A percentile compares a stretch with the other conserved stretches of the same genome.
Conservation (phyloP, 2,797 vertebrate genomes). For the Remorina albescens region DNA sequence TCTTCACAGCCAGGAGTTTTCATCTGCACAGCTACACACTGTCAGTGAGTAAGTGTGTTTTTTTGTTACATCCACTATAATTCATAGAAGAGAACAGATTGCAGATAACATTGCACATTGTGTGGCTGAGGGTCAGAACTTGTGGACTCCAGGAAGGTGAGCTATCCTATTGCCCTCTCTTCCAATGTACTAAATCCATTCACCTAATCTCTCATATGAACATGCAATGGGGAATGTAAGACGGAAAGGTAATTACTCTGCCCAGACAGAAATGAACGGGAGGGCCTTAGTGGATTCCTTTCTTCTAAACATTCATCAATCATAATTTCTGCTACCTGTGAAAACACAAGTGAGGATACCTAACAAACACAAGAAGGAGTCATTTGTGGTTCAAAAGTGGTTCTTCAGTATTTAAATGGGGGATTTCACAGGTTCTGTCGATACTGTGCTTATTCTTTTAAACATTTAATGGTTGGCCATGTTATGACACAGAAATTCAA, state of each 20-base stretch:
- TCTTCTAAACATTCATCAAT: constrained; percentile 61
- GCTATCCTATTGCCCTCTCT: constrained; percentile 52
- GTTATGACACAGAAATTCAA: background rate
- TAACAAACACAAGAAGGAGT: constrained; percentile 37
- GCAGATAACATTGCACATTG: constrained; percentile 44
- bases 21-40: constrained; percentile 14
- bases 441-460: background rate
- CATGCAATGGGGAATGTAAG: constrained; percentile 39
- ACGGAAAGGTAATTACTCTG: constrained; percentile 68
- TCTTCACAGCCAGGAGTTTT: constrained; percentile 16
- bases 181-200: constrained; percentile 67
- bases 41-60: background rate
- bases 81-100: constrained; percentile 31
- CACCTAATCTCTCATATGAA: constrained; percentile 61
- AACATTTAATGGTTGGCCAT: background rate
- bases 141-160: constrained; percentile 26
- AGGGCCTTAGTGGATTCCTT: constrained; percentile 57
- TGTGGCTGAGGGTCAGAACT: constrained; percentile 33
- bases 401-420: constrained; percentile 13
- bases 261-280: constrained; percentile 54
- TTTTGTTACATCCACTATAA: constrained; percentile 17
- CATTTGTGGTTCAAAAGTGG: constrained; percentile 23
- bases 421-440: constrained; percentile 2
- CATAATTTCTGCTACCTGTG: constrained; percentile 58
- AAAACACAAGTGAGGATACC: constrained; percentile 41